Conservation (phyloP, 2,113 vertebrate species). For the Electrona antarctica region DNA sequence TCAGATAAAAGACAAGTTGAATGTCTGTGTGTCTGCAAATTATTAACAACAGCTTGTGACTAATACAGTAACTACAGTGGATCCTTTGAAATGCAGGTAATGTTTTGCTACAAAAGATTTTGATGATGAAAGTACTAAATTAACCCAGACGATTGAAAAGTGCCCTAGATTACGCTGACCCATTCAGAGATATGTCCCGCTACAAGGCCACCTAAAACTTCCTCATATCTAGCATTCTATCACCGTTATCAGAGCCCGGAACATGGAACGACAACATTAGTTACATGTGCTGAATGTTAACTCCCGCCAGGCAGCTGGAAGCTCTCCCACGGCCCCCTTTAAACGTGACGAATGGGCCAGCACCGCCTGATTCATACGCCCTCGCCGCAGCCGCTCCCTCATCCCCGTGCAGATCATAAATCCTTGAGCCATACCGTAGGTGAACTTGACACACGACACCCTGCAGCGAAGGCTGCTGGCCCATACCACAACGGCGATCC, state of each 20-base stretch:
- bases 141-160: slow-evolving; percentile 19
- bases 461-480: slow-evolving; percentile 55
- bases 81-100: too few relatives aligned
- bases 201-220: slow-evolving; percentile 16
- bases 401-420: slow-evolving; percentile 67
- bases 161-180: neutral
- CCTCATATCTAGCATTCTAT: neutral
- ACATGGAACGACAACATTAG: slow-evolving; percentile 41
- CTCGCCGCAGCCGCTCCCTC: slow-evolving; percentile 47
- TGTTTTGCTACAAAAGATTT: neutral
- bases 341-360: slow-evolving; percentile 57
- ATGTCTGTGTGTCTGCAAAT: too few relatives aligned
- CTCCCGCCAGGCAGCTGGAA: slow-evolving; percentile 32
- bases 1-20: too few relatives aligned
- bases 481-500: slow-evolving; percentile 44
- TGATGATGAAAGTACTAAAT: slow-evolving; percentile 26
- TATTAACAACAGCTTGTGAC: too few relatives aligned
- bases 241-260: slow-evolving; percentile 38
- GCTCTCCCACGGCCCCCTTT: slow-evolving; percentile 42
- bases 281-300: slow-evolving; percentile 60
- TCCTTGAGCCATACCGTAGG: slow-evolving; percentile 46
- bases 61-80: too few relatives aligned
- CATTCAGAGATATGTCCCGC: neutral
- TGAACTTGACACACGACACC: slow-evolving; percentile 63
- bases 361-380: slow-evolving; percentile 62